Conservation (phyloP, 2,888 invertebrate genomes). For the Conops quadrifasciatus region DNA sequence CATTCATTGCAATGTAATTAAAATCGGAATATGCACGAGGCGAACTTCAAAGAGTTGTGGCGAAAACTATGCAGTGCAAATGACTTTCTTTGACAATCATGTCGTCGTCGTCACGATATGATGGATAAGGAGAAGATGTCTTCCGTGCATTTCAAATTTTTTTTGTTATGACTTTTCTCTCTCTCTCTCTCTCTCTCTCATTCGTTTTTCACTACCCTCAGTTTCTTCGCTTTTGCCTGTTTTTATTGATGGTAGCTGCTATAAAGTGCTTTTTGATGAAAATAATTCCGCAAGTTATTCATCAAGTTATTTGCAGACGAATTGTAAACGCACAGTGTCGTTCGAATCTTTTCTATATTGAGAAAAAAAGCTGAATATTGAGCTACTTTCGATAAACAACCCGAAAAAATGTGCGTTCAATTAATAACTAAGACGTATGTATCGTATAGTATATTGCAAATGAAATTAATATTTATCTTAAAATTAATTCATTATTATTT, state of each 20-base stretch:
- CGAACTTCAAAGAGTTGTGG: not conserved
- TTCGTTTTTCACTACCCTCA: not conserved
- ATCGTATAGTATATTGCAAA: no score
- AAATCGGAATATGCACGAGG: not conserved
- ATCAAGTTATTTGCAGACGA: conserved; percentile 14
- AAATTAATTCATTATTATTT: no score
- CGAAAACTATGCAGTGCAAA: conserved; percentile 13
- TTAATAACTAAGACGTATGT: no score
- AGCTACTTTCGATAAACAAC: not conserved
- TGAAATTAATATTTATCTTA: no score
- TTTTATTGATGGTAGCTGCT: not conserved
- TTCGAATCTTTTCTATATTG: not conserved
- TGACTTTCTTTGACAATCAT: conserved; percentile 16
- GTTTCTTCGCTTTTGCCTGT: not conserved
- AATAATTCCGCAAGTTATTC: conserved; percentile 30
- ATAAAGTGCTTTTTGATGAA: conserved; percentile 27
- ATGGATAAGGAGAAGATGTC: no score
- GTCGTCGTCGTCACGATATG: not conserved
- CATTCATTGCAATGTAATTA: conserved; percentile 12
- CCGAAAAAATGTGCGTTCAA: no score
- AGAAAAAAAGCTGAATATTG: not conserved
- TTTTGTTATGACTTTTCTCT: not conserved
- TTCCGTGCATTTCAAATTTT: not conserved
- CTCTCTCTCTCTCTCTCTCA: not conserved
- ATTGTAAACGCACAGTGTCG: not conserved